Evolutionary conservation across 2,113 vertebrate genomes (phyloP).

Genomic region (Ondatra zibethicus): DNA sequence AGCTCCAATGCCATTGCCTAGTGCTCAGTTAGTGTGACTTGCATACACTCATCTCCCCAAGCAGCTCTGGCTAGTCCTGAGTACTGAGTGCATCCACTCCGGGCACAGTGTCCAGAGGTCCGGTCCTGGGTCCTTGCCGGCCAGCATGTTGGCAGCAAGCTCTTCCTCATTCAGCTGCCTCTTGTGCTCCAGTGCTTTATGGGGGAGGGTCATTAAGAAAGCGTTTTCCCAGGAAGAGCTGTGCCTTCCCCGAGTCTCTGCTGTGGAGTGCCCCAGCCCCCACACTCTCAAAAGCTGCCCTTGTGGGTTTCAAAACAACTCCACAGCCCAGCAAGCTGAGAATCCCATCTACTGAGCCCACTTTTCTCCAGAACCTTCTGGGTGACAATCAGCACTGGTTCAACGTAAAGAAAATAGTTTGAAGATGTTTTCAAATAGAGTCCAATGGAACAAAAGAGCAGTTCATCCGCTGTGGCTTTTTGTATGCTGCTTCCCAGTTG

Average conservation of each 20-base stretch:
- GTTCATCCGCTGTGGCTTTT: conserved; percentile 35
- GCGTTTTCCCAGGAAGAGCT: conserved; percentile 78
- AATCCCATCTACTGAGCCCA: neutral
- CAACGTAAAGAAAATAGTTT: conserved; percentile 53
- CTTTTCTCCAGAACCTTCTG: conserved; percentile 5
- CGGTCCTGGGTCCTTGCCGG: conserved; percentile 48
- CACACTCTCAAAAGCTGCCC: conserved; percentile 46
- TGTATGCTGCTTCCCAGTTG: conserved; percentile 65
- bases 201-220: conserved; percentile 62
- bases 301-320: conserved; percentile 68
- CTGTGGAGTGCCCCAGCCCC: conserved; percentile 52
- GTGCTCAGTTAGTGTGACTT: neutral
- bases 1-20: neutral
- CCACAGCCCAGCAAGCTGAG: neutral
- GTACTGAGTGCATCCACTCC: conserved; percentile 11
- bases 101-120: conserved; percentile 22
- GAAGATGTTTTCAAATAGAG: conserved; percentile 74
- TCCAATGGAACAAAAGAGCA: conserved; percentile 73
- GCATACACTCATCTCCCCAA: neutral
- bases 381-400: neutral
- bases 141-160: conserved; percentile 72
- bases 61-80: conserved; percentile 39
- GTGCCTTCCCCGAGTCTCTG: conserved; percentile 54
- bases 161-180: conserved; percentile 74
- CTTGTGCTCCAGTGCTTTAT: conserved; percentile 56